Evolutionary conservation across 2,797 vertebrate species (phyloP).

Genomic region (Chelon labrosus): DNA sequence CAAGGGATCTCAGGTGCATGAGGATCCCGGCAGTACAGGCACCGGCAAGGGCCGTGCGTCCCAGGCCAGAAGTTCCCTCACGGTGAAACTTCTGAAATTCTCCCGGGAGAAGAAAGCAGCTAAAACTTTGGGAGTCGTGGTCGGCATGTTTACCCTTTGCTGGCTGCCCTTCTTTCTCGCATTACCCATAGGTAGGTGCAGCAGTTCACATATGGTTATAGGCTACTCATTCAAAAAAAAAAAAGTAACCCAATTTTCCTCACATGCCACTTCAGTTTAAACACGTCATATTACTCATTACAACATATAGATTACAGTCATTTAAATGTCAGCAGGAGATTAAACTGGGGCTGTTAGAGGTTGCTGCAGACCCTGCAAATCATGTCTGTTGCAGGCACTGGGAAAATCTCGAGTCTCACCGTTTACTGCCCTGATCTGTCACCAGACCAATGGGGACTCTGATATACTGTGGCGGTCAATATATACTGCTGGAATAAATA

Average conservation of each 20-base stretch:
- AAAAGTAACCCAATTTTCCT: slow-evolving; percentile 37
- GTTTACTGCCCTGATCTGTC: slow-evolving; percentile 38
- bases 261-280: slow-evolving; percentile 34
- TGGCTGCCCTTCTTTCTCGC: slow-evolving; percentile 96
- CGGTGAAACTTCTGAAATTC: slow-evolving; percentile 94
- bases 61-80: slow-evolving; percentile 91
- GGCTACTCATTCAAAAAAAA: slow-evolving; percentile 50
- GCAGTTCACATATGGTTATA: not conserved
- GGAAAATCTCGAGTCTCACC: slow-evolving; percentile 17
- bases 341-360: slow-evolving; percentile 8
- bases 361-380: slow-evolving; percentile 54
- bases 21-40: slow-evolving; percentile 75
- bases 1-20: slow-evolving; percentile 90
- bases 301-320: not conserved
- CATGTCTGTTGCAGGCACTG: slow-evolving; percentile 31
- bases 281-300: slow-evolving; percentile 49
- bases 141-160: slow-evolving; percentile 95
- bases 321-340: slow-evolving; percentile 9
- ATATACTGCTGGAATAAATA: slow-evolving; percentile 17
- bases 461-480: slow-evolving; percentile 32
- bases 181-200: slow-evolving; percentile 91
- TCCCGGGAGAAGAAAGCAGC: slow-evolving; percentile 97
- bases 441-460: slow-evolving; percentile 36
- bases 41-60: slow-evolving; percentile 84
- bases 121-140: slow-evolving; percentile 95